phyloP scores from a whole-genome alignment of 2,113 vertebrate genomes.

The Suricata suricatta region DNA sequence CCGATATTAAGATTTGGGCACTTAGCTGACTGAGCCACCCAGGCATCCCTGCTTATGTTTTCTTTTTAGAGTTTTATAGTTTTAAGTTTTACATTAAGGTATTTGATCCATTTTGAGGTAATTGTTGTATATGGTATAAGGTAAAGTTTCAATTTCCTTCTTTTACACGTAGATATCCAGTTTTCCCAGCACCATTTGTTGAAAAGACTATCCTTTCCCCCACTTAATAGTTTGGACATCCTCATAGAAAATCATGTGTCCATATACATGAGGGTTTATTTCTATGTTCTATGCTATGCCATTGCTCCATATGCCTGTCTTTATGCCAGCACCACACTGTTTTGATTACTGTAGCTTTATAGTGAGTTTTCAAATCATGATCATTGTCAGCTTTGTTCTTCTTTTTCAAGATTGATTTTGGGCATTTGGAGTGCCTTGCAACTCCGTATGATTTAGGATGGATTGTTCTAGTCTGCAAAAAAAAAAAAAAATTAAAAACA shows the following conservation, averaged over 20 bases:
- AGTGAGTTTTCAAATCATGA: conserved; percentile 20
- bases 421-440: not conserved
- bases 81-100: not conserved
- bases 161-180: not conserved
- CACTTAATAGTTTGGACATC: not conserved
- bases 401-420: not conserved
- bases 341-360: not conserved
- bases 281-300: not conserved
- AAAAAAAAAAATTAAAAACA: not conserved
- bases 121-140: not conserved
- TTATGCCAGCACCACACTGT: not conserved
- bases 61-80: not conserved
- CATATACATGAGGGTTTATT: not conserved
- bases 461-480: not conserved
- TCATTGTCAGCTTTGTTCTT: not conserved
- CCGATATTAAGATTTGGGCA: too few relatives aligned
- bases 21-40: too few relatives aligned
- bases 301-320: not conserved
- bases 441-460: not conserved
- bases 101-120: not conserved
- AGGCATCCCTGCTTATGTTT: not conserved
- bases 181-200: not conserved
- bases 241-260: not conserved
- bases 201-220: not conserved
- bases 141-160: not conserved